These are phyloP conservation scores for Keiferia lycopersicella DNA, from an alignment of 2,888 invertebrate species.

Conservation along the genomic window DNA sequence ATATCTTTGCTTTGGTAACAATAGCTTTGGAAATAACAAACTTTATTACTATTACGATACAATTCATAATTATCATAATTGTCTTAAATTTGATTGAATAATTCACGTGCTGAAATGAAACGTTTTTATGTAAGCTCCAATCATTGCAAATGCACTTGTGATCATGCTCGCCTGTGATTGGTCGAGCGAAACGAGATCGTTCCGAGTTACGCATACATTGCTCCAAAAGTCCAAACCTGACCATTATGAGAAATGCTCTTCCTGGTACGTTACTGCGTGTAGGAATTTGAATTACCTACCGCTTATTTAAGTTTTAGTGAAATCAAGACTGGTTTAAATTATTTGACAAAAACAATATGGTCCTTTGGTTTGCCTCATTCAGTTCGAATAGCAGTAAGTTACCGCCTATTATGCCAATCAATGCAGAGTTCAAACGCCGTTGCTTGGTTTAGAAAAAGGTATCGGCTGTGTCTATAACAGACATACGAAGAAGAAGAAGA, in stretches of 20 bases:
- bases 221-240: slow-evolving; percentile 19
- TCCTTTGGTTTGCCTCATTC: too few relatives aligned
- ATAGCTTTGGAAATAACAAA: neutral
- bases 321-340: too few relatives aligned
- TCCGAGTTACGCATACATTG: slow-evolving; percentile 22
- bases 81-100: neutral
- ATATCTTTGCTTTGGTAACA: neutral
- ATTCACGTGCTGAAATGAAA: slow-evolving; percentile 1
- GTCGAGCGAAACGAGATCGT: slow-evolving; percentile 10
- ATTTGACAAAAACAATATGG: too few relatives aligned
- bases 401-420: too few relatives aligned
- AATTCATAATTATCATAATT: neutral
- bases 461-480: too few relatives aligned
- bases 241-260: neutral
- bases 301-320: too few relatives aligned
- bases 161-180: slow-evolving; percentile 19
- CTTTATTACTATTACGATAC: neutral
- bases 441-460: too few relatives aligned
- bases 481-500: too few relatives aligned
- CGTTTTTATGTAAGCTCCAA: slow-evolving; percentile 23
- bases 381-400: too few relatives aligned
- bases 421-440: too few relatives aligned
- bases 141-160: slow-evolving; percentile 20
- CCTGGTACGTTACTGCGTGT: neutral
- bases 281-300: neutral